phyloP scores from a whole-genome alignment of 2,797 vertebrate species.

The Liasis olivaceus region DNA sequence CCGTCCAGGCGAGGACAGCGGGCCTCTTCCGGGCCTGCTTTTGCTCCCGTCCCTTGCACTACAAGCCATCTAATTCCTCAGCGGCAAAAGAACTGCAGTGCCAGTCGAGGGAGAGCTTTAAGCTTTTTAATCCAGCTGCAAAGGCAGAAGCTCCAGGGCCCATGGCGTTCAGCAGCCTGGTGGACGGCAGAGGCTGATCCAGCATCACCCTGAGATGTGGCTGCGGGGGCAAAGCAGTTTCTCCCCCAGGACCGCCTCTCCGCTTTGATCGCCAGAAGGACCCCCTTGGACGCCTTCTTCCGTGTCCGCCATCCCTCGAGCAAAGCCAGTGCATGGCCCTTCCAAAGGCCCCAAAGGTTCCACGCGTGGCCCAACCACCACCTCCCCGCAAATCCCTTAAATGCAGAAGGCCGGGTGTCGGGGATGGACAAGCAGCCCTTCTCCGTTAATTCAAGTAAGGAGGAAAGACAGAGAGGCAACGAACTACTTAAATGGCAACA shows the following conservation, averaged over 20 bases:
- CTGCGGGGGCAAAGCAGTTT: background rate
- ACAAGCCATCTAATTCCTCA: background rate
- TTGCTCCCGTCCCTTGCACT: background rate
- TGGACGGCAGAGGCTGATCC: background rate
- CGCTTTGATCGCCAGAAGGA: background rate
- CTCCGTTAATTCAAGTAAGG: background rate
- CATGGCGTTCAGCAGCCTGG: background rate
- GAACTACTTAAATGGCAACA: background rate
- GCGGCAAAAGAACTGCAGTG: background rate
- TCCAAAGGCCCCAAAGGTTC: background rate
- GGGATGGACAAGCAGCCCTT: too few relatives aligned
- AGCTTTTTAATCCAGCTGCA: too few relatives aligned
- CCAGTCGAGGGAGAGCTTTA: background rate
- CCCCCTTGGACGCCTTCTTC: background rate
- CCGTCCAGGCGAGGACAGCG: background rate
- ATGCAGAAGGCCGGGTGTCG: background rate
- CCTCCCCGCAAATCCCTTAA: background rate
- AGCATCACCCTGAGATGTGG: rapidly evolving
- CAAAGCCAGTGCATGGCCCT: rapidly evolving
- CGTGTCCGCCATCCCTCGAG: background rate
- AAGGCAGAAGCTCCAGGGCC: background rate
- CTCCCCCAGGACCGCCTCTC: background rate
- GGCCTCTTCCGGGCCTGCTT: too few relatives aligned
- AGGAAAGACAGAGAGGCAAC: background rate
- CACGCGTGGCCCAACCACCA: background rate